These are phyloP conservation scores for Arenaria interpres DNA, from an alignment of 2,113 vertebrate species.

Conservation along the genomic window DNA sequence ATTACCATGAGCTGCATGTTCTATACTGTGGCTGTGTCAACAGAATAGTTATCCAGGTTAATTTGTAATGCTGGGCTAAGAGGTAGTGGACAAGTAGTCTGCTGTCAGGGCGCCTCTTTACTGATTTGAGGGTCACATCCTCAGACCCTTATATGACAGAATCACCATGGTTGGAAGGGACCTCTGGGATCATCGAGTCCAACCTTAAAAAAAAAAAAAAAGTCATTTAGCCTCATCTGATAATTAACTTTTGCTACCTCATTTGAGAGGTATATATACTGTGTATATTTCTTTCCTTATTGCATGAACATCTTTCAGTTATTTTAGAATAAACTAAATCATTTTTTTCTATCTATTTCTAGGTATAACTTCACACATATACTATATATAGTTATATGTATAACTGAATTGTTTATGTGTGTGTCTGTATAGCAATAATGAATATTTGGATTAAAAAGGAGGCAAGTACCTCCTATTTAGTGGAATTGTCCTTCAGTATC, in stretches of 20 bases:
- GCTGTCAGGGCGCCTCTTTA: background rate
- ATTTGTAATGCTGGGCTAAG: background rate
- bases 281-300: background rate
- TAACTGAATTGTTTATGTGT: background rate
- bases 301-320: background rate
- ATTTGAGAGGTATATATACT: background rate
- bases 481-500: background rate
- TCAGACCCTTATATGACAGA: background rate
- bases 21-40: background rate
- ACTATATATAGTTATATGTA: no score
- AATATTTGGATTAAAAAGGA: background rate
- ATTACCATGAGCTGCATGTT: background rate
- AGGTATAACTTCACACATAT: background rate
- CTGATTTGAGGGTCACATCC: background rate
- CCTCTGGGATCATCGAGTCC: no score
- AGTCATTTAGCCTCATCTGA: background rate
- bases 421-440: background rate
- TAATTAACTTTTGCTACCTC: background rate
- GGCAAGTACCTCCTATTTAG: background rate
- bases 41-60: background rate
- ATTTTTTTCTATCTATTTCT: background rate
- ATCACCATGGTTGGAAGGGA: no score
- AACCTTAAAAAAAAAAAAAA: no score
- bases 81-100: background rate
- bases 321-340: background rate